Percentiles rank a stretch among this genome's conserved stretches.
Conservation (phyloP, 92 coral and sea anemone species). For the Umimayanthus kanabou region DNA sequence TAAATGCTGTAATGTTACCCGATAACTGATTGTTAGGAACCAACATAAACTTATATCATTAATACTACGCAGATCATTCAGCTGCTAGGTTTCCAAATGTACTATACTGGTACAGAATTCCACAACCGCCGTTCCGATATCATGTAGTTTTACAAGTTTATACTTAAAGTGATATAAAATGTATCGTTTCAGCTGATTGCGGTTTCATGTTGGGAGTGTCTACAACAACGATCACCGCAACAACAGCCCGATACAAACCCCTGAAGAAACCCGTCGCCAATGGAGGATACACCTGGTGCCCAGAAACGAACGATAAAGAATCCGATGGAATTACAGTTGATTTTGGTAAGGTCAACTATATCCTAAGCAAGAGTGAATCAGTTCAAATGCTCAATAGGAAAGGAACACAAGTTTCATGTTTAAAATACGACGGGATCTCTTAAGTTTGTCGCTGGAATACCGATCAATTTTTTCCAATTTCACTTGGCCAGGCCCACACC, state of each 20-base stretch:
- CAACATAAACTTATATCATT: no score
- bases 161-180: neutral
- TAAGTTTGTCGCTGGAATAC: no score
- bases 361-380: neutral
- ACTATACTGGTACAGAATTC: no score
- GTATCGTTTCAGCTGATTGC: constrained; percentile 2
- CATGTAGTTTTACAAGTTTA: no score
- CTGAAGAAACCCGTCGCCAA: neutral
- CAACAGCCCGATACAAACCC: neutral
- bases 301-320: constrained; percentile 1
- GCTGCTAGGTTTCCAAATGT: no score
- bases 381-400: neutral
- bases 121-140: no score
- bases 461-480: no score
- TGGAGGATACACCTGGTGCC: constrained; percentile 15
- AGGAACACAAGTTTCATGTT: neutral
- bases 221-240: neutral
- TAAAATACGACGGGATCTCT: no score
- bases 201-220: constrained; percentile 16
- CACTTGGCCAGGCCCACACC: no score
- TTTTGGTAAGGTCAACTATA: neutral
- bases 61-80: no score
- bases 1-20: no score
- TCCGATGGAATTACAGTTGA: constrained; percentile 21
- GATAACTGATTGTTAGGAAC: no score